Conservation (phyloP, 2,797 vertebrate species). For the Sebastes hopkinsi region DNA sequence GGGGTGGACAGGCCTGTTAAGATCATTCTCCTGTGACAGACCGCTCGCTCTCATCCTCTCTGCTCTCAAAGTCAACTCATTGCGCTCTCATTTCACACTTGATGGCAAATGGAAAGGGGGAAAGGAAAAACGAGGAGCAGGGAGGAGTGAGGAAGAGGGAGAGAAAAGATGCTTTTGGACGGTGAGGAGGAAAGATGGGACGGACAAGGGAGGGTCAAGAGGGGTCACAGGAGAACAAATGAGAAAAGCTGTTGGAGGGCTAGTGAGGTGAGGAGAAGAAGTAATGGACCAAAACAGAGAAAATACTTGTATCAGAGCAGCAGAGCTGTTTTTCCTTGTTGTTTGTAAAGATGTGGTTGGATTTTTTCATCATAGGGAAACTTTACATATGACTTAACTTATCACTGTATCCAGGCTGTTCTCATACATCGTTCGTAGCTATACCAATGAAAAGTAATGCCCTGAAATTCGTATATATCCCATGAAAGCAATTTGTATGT, state of each 20-base stretch:
- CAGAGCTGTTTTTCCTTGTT: background rate
- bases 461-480: too few species aligned
- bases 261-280: background rate
- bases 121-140: background rate
- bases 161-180: slow-evolving; percentile 8
- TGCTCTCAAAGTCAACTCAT: slow-evolving; percentile 64
- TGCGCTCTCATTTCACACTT: slow-evolving; percentile 78
- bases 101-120: slow-evolving; percentile 49
- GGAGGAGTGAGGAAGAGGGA: slow-evolving; percentile 12
- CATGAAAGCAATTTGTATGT: too few species aligned
- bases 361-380: background rate
- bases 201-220: slow-evolving; percentile 3
- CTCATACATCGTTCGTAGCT: too few species aligned
- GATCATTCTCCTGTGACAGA: slow-evolving; percentile 73
- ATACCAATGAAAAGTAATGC: too few species aligned
- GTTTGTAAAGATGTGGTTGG: background rate
- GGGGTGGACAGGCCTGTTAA: slow-evolving; percentile 43
- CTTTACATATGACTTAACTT: background rate
- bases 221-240: slow-evolving; percentile 18
- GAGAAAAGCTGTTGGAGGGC: slow-evolving; percentile 9
- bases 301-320: background rate
- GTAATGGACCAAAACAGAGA: background rate
- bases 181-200: background rate
- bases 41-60: slow-evolving; percentile 50
- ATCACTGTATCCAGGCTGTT: too few species aligned